Evolutionary conservation across 2,888 invertebrate genomes (phyloP), one percentile per base, ranked within the genome.

Genomic region (Anoplius nigerrimus): DNA sequence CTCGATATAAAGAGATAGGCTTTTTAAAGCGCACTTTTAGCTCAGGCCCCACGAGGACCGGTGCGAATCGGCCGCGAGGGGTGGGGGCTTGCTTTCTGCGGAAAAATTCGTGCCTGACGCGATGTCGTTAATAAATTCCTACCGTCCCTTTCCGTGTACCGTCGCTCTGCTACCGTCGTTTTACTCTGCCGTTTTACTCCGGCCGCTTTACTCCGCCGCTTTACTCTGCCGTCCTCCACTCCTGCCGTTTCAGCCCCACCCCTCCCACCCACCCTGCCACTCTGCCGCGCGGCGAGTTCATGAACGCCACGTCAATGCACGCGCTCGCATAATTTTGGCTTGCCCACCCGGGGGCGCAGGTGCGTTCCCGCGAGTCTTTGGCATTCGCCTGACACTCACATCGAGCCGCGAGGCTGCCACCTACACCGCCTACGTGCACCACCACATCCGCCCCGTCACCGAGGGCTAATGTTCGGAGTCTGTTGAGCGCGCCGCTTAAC

Each of bases 291-390:
- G 48, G 48, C 18, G 48, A 48, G 62, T 70, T 66, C 70, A 66
- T 72, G 69, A 72, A 72, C 59, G 70, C 70, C 71, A 57, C 48
- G 62, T 59, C 69, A 54, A n/a, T 24, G 62, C 42, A 27, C 48
- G 8, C 5, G 48, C 48, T 18, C 48, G 62, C 45, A 16, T 45
- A 66, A 70, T 66, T 72, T 65, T 54, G 46, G 45, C 34, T 34
- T 67, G 62, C 52, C 58, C 54, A 57, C 18, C 51, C n/a, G n/a
- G 48, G 22, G 60, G 22, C 53, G 46, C 63, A 42, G 48, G 11
- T 22, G 21, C 27, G n/a, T 20, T 22, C 6, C 46, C 34, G 5
- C 11, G 45, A 51, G 60, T 56, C 24, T 48, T 60, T 43, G 18
- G 24, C 21, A 18, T 21, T 5, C 22, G 11, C 46, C 20, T 24